These are phyloP conservation scores for Bombus waltoni DNA, from an alignment of 1,140 invertebrate species.

Conservation along the genomic window DNA sequence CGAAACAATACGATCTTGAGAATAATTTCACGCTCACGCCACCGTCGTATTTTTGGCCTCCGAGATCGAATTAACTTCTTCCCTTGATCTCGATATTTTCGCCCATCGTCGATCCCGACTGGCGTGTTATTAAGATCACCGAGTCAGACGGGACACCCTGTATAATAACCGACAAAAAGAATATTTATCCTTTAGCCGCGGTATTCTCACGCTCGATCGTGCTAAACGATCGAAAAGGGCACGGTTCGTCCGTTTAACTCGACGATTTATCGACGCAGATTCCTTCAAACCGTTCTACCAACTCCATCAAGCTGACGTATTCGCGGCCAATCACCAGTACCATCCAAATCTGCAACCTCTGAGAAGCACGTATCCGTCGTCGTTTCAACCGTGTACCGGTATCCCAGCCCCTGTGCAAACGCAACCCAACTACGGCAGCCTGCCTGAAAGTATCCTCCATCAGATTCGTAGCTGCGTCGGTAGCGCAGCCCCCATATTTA, in stretches of 20 bases:
- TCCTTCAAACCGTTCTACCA: conserved; percentile 26
- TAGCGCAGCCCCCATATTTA: conserved; percentile 74
- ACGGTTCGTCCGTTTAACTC: background rate
- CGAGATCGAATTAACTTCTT: too few species aligned
- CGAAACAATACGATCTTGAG: too few species aligned
- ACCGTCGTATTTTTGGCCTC: too few species aligned
- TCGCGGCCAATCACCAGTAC: conserved; percentile 40
- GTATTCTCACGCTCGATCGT: too few species aligned
- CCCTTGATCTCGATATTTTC: too few species aligned
- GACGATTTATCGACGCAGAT: background rate
- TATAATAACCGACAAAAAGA: too few species aligned
- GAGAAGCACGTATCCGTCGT: conserved; percentile 4
- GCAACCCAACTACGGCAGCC: conserved; percentile 33
- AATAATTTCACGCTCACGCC: too few species aligned
- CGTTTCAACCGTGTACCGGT: conserved; percentile 1
- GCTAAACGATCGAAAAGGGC: too few species aligned
- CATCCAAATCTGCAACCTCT: background rate
- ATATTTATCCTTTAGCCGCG: too few species aligned
- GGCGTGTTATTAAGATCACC: too few species aligned
- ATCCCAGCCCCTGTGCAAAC: background rate
- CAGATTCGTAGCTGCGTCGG: conserved; percentile 69
- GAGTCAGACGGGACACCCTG: too few species aligned
- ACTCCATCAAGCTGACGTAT: conserved; percentile 40
- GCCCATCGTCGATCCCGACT: too few species aligned
- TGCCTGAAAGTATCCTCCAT: conserved; percentile 69